phyloP scores from a whole-genome alignment of 1,140 invertebrate genomes.

The Pseudomyrmex dendroicus region DNA sequence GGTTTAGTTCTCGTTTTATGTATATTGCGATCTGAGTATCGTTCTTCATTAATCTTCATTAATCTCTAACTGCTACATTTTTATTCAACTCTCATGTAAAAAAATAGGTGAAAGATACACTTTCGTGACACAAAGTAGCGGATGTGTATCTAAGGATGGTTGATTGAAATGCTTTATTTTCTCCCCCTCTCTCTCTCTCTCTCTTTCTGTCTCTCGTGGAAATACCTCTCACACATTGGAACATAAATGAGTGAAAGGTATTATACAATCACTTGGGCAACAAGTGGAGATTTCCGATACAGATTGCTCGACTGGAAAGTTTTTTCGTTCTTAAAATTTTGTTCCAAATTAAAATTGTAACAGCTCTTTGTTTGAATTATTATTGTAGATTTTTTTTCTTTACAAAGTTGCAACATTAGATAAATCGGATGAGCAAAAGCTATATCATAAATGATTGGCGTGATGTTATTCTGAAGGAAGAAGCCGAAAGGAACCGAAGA shows the following conservation, averaged over 20 bases:
- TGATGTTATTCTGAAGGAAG: constrained; percentile 40
- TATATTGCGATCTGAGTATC: too few relatives aligned
- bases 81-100: not conserved
- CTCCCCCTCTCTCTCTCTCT: too few relatives aligned
- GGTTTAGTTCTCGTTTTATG: too few relatives aligned
- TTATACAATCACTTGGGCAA: not conserved
- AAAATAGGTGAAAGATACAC: constrained; percentile 6
- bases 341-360: too few relatives aligned
- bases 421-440: not conserved
- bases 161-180: not conserved
- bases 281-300: not conserved
- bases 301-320: not conserved
- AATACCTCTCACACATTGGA: not conserved
- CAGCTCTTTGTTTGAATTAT: too few relatives aligned
- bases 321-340: not conserved
- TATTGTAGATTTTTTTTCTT: too few relatives aligned
- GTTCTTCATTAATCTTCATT: too few relatives aligned
- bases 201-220: not conserved
- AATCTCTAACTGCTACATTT: too few relatives aligned
- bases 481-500: constrained; percentile 73
- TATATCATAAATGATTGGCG: not conserved
- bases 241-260: not conserved
- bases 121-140: too few relatives aligned
- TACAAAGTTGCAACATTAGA: too few relatives aligned
- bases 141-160: not conserved